Evolutionary conservation across 2,888 invertebrate genomes (phyloP).

Genomic region (Aricia artaxerxes): DNA sequence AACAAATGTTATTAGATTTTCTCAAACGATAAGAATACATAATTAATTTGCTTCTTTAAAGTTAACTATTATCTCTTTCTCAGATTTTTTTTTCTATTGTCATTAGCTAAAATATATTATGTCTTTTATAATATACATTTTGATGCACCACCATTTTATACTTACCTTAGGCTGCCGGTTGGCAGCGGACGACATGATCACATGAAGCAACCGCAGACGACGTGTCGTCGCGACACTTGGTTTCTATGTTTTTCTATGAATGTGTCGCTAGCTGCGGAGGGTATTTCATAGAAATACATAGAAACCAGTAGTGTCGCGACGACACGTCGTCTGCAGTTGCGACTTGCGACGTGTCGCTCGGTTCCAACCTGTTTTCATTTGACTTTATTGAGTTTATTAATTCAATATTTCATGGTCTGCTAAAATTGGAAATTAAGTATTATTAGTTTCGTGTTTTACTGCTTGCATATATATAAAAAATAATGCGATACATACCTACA

Average conservation of each 20-base stretch:
- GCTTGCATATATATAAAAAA: not conserved
- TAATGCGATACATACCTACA: not conserved
- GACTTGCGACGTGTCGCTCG: no score
- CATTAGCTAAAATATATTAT: not conserved
- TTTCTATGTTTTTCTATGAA: no score
- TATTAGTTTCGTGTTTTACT: not conserved
- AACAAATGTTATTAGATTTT: conserved; percentile 12
- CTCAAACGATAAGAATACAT: not conserved
- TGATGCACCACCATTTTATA: not conserved
- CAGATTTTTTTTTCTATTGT: conserved; percentile 7
- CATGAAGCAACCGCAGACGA: no score
- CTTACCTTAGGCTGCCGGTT: not conserved
- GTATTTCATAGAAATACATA: no score
- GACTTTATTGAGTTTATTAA: no score
- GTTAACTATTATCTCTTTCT: no score
- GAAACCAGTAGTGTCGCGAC: no score
- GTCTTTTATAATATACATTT: not conserved
- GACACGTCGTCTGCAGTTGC: no score
- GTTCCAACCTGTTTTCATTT: no score
- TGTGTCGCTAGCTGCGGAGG: no score
- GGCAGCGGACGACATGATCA: no score
- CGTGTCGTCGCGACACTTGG: no score
- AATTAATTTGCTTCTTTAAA: not conserved
- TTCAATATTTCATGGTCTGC: not conserved
- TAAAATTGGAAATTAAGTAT: not conserved